Base-by-base conservation (phyloP, 2,888 invertebrate genomes). In the Cantharis nigra region DNA sequence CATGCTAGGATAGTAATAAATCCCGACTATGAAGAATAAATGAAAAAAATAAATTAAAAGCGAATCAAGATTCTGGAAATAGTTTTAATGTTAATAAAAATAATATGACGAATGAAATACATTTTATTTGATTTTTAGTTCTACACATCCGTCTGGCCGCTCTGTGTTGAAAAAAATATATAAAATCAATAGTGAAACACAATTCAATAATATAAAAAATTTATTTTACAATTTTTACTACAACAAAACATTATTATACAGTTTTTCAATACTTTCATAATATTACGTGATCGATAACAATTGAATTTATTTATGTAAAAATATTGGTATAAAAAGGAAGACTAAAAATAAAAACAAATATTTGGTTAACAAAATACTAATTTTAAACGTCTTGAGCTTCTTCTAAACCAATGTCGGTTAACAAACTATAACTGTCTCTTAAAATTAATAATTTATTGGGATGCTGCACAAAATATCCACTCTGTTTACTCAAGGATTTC, bases 401-500 rank as follows among this genome's bases (percentile, higher is more conserved):
- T 13, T 71, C 74, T 7, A 62, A 4, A n/a, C 33, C 63, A 16
- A 75, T 11, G 2, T 72, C 74, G 30, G 30, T 71, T 20, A 78
- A 26, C 16, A 78, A 28, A 33, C 16, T 69, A 14, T 79, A 79
- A 72, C 77, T 77, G 33, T 75, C 70, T 28, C 79, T 71, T 63
- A 74, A 33, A 11, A 77, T 72, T 28, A 72, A 70, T 10, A 70
- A 23, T 62, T 75, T 72, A 14, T 76, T 75, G 1, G 78, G 71
- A 64, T 77, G 76, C 78, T 91, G 91, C 0, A 91, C 88, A 18
- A 93, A 89, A 5, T 92, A 85, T 0, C 91, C 91, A 0, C 93
- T 92, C 14, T 94, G 92, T 14, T 94, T 89, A 70, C 94, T 88
- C 14, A 96, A 87, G 0, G 94, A 94, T 71, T 93, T 92, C 83